These are phyloP conservation scores for Leptonema lineaticorne DNA, from an alignment of 1,140 invertebrate species.

Conservation along the genomic window DNA sequence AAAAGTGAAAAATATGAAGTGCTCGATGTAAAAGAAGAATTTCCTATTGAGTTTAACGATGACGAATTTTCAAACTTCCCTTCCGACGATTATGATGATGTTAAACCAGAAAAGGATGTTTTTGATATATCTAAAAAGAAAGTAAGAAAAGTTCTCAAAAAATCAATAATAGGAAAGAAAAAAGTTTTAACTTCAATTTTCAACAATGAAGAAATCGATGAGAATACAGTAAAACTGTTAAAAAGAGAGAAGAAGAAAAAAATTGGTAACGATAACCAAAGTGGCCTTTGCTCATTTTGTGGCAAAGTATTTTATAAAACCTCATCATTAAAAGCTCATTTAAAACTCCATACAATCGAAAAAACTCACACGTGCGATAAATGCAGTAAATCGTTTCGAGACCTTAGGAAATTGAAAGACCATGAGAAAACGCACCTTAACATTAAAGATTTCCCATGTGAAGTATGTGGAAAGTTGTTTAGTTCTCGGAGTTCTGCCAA, in stretches of 20 bases:
- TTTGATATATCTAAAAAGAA: slow-evolving; percentile 17
- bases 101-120: neutral
- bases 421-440: slow-evolving; percentile 38
- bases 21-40: slow-evolving; percentile 20
- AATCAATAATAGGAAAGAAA: slow-evolving; percentile 10
- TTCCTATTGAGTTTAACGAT: neutral
- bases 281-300: slow-evolving; percentile 37
- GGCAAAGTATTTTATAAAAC: slow-evolving; percentile 36
- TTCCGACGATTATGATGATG: slow-evolving; percentile 5
- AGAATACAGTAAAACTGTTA: slow-evolving; percentile 1
- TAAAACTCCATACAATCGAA: slow-evolving; percentile 30
- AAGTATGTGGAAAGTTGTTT: slow-evolving; percentile 38
- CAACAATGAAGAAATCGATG: slow-evolving; percentile 15
- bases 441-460: slow-evolving; percentile 38
- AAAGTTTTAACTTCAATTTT: neutral
- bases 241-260: slow-evolving; percentile 17
- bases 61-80: neutral
- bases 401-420: slow-evolving; percentile 30
- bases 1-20: slow-evolving; percentile 18
- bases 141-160: slow-evolving; percentile 24
- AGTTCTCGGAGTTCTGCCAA: slow-evolving; percentile 32
- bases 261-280: neutral
- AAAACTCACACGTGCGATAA: slow-evolving; percentile 26
- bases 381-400: slow-evolving; percentile 34
- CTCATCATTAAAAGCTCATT: slow-evolving; percentile 30